Conservation (phyloP, 2,113 vertebrate species). For the Eurypyga helias region DNA sequence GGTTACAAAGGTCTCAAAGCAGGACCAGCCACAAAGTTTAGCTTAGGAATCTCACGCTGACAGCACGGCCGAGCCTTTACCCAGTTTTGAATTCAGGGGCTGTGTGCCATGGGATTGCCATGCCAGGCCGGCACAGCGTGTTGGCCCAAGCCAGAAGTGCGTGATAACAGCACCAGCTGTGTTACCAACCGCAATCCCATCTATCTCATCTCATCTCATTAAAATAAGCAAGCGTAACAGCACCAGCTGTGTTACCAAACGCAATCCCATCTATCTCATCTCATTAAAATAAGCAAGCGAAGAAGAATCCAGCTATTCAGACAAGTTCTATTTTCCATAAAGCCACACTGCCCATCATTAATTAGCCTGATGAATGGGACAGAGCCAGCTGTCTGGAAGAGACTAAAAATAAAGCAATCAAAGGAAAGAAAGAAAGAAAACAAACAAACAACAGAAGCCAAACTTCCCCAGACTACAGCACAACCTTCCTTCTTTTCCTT, state of each 20-base stretch:
- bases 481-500: neutral
- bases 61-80: neutral
- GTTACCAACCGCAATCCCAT: neutral
- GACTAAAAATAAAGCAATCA: conserved; percentile 29
- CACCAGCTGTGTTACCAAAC: neutral
- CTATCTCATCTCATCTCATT: neutral
- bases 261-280: neutral
- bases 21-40: neutral
- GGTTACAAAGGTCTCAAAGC: neutral
- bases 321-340: neutral
- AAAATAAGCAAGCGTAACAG: neutral
- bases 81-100: neutral
- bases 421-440: neutral
- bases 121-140: neutral
- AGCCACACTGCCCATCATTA: neutral
- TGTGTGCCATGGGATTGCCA: neutral
- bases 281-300: neutral
- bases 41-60: neutral
- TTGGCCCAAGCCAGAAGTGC: neutral
- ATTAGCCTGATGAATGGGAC: conserved; percentile 38
- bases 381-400: conserved; percentile 31
- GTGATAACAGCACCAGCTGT: neutral
- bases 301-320: conserved; percentile 22
- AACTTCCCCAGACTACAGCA: neutral
- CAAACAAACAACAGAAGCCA: neutral